Base-by-base conservation (phyloP, 2,888 invertebrate species). In the Seira ritae region DNA sequence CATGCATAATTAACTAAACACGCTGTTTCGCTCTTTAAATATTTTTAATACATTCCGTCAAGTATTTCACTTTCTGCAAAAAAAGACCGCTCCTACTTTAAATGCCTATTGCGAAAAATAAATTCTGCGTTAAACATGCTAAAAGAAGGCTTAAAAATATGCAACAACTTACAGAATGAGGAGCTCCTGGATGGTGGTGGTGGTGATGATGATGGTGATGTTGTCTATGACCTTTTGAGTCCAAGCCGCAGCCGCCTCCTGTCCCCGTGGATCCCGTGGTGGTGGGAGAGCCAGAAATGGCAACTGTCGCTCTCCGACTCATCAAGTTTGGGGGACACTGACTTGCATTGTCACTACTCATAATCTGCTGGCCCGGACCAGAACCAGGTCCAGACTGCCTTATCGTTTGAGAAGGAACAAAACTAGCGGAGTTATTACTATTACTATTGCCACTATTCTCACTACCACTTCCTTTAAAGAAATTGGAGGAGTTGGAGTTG, bases 301-400 rank as follows among this genome's bases (percentile, higher is more conserved):
- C 82, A 12, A 83, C 82, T 0, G 82, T 83, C 1, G 82, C 82
- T 22, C 82, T 72, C 24, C 82, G 55, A 67, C 67, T 78, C 68
- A 77, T 75, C 55, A 66, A 22, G 17, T 73, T 69, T 2, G 80
- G 73, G 10, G 67, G 80, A 66, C 75, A 70, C 20, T 69, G 50
- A 75, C 69, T 80, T 37, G 76, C 50, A 37, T 24, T 24, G 19
- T 68, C 69, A 37, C 68, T 42, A 12, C n/a, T n/a, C n/a, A n/a
- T n/a, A n/a, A n/a, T n/a, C n/a, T n/a, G n/a, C n/a, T n/a, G n/a
- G n/a, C n/a, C n/a, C n/a, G n/a, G n/a, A n/a, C n/a, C n/a, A n/a
- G n/a, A n/a, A n/a, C n/a, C n/a, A n/a, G n/a, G n/a, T n/a, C 6
- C 6, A 42, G 42, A 12, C 12, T 42, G 42, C 12, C 42, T 6